These are phyloP conservation scores for Cheilosia variabilis DNA, from an alignment of 2,888 invertebrate species.

Conservation along the genomic window DNA sequence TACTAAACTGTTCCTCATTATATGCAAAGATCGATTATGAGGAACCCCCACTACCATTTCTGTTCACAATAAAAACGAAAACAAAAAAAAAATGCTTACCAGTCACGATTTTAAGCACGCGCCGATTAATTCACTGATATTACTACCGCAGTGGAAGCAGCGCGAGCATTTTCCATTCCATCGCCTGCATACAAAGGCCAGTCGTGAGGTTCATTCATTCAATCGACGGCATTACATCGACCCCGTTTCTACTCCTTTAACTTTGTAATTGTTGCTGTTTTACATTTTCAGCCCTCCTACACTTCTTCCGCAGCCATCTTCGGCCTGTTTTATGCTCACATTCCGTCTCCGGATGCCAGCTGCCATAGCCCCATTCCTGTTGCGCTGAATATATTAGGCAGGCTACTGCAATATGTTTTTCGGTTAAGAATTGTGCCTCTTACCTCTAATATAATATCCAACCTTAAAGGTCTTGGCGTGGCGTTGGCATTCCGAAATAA, in stretches of 20 bases:
- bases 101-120: conserved; percentile 77
- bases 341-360: conserved; percentile 9
- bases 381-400: conserved; percentile 15
- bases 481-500: conserved; percentile 47
- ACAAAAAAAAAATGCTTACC: conserved; percentile 57
- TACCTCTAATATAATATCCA: conserved; percentile 37
- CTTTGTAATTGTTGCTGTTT: conserved; percentile 74
- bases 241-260: conserved; percentile 70
- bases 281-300: conserved; percentile 47
- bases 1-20: conserved; percentile 65
- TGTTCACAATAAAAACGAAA: conserved; percentile 54
- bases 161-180: conserved; percentile 41
- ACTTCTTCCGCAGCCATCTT: conserved; percentile 9
- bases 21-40: conserved; percentile 72
- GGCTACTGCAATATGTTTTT: conserved; percentile 36
- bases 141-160: conserved; percentile 62
- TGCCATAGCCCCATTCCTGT: conserved; percentile 2
- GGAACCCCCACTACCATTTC: conserved; percentile 52
- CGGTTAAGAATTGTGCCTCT: conserved; percentile 25
- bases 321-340: conserved; percentile 25
- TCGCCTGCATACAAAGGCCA: conserved; percentile 71
- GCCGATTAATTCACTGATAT: conserved; percentile 77
- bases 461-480: conserved; percentile 48
- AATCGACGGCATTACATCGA: conserved; percentile 71
- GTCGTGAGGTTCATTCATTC: conserved; percentile 73